A percentile compares a stretch with the other conserved stretches of the same genome.
These are phyloP conservation scores for Bombus confusus DNA, from an alignment of 1,140 invertebrate genomes.

Conservation along the genomic window DNA sequence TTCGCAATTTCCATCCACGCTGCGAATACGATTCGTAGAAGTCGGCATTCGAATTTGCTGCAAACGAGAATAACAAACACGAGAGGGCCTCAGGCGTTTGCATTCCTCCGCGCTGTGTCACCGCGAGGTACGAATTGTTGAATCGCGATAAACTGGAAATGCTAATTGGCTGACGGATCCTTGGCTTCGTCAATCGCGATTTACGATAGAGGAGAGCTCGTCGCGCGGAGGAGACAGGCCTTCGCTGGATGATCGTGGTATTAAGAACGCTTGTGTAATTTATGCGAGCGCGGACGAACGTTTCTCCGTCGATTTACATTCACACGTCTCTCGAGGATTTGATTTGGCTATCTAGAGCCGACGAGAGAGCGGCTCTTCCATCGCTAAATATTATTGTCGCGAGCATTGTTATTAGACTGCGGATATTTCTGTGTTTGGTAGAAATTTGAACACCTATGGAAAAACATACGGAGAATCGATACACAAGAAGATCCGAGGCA, in stretches of 20 bases:
- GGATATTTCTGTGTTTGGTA: too few species aligned
- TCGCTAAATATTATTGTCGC: neutral
- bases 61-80: too few species aligned
- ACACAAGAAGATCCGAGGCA: too few species aligned
- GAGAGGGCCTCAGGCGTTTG: too few species aligned
- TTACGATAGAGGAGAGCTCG: neutral
- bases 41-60: too few species aligned
- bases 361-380: neutral
- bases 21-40: too few species aligned
- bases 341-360: neutral
- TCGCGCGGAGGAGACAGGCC: neutral
- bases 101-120: too few species aligned
- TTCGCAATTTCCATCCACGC: too few species aligned
- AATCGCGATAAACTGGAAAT: neutral
- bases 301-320: conserved; percentile 9
- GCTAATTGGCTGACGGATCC: neutral
- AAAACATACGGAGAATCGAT: neutral
- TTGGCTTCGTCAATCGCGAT: neutral
- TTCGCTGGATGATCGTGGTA: neutral
- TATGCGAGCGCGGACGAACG: neutral
- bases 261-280: neutral
- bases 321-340: conserved; percentile 38
- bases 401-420: neutral
- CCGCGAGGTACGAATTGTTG: neutral
- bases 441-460: too few species aligned